These are phyloP conservation scores for Strigamia maritima DNA, from an alignment of 2,888 invertebrate species.

Conservation along the genomic window DNA sequence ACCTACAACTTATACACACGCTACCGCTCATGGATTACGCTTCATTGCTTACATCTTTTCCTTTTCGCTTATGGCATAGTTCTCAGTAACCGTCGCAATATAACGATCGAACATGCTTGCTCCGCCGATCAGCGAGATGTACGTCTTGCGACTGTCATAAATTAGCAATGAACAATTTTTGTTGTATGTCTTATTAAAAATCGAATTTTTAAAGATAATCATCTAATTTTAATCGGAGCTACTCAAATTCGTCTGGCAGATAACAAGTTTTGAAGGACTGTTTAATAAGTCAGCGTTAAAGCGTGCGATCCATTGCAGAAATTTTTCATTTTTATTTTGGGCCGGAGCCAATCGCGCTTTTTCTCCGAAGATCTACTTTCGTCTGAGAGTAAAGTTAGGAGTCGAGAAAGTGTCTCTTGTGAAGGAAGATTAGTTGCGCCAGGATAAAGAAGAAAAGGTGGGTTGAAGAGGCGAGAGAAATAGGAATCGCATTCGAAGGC, in stretches of 20 bases:
- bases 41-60: conserved; percentile 11
- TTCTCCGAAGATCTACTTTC: not conserved
- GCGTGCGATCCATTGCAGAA: not conserved
- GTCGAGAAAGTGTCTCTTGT: not conserved
- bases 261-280: not conserved
- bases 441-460: not conserved
- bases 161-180: not conserved
- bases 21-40: conserved; percentile 11
- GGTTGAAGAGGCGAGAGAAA: not conserved
- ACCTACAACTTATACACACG: conserved; percentile 23
- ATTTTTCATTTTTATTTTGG: conserved; percentile 11
- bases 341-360: not conserved
- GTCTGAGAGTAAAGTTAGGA: not conserved
- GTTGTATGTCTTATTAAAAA: too few relatives aligned
- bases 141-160: not conserved
- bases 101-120: not conserved
- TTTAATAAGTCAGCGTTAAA: not conserved
- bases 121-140: not conserved
- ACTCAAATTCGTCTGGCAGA: not conserved
- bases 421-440: conserved; percentile 6
- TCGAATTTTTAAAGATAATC: not conserved
- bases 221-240: not conserved
- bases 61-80: conserved; percentile 20
- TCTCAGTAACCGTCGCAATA: not conserved
- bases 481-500: not conserved